Conservation (phyloP, 1,140 invertebrate species). For the Neotoxoptera formosana region DNA sequence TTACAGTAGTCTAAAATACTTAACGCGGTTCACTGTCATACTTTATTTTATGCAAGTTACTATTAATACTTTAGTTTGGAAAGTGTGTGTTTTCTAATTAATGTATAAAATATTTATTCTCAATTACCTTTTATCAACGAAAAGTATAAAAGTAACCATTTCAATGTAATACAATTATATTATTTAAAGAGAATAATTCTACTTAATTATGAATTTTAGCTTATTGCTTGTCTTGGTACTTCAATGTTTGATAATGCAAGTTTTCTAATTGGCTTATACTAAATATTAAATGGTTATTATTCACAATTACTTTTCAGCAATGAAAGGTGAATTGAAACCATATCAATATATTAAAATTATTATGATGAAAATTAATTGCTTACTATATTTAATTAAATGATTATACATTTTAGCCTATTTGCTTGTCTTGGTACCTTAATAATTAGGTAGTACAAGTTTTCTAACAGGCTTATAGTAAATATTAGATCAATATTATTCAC, state of each 20-base stretch:
- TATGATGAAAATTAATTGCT: neutral
- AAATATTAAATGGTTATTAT: slow-evolving; percentile 32
- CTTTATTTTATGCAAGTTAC: neutral
- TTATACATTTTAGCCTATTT: slow-evolving; percentile 18
- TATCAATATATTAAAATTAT: slow-evolving; percentile 17
- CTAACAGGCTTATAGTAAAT: slow-evolving; percentile 12
- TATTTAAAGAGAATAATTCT: neutral
- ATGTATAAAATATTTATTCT: slow-evolving; percentile 1
- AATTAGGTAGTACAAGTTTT: neutral
- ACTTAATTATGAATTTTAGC: neutral
- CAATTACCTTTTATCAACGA: neutral
- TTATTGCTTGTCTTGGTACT: slow-evolving; percentile 21
- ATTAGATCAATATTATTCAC: slow-evolving; percentile 20
- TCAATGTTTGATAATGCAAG: neutral
- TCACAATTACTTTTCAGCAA: slow-evolving; percentile 30
- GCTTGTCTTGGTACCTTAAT: slow-evolving; percentile 24
- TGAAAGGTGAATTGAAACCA: slow-evolving; percentile 46
- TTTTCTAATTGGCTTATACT: slow-evolving; percentile 42
- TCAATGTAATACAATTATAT: neutral
- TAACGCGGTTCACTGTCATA: neutral
- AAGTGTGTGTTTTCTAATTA: neutral
- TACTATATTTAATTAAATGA: neutral
- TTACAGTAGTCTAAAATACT: neutral
- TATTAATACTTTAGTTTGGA: neutral
- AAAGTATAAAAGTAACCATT: neutral